Conservation (phyloP, 2,888 invertebrate genomes). For the Drosophila koepferae region DNA sequence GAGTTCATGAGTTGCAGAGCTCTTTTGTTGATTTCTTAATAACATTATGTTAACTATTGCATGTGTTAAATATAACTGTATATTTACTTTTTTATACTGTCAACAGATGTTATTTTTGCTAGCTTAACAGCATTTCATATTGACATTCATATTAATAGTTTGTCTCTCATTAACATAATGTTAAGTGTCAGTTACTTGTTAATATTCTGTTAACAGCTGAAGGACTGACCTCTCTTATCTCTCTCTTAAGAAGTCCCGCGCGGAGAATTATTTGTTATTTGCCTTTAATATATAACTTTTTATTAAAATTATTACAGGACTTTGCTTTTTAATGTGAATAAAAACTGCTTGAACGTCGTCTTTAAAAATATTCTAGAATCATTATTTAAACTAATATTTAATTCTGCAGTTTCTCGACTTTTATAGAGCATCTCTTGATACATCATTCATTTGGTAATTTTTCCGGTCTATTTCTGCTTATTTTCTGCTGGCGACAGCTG, state of each 20-base stretch:
- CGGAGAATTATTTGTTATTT: too few species aligned
- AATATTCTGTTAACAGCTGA: neutral
- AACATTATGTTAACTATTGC: neutral
- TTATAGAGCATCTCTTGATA: constrained; percentile 16
- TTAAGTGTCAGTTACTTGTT: neutral
- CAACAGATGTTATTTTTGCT: neutral
- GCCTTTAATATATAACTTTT: too few species aligned
- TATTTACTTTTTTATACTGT: neutral
- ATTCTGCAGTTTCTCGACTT: neutral
- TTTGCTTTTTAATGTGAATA: too few species aligned
- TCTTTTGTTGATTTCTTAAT: neutral
- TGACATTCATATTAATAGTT: neutral
- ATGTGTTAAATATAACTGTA: neutral
- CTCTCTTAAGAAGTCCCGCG: too few species aligned
- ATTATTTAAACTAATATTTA: neutral
- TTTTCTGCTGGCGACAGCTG: constrained; percentile 51
- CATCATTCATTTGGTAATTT: neutral
- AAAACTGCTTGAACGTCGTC: too few species aligned
- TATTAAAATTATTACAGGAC: too few species aligned
- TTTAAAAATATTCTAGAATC: too few species aligned
- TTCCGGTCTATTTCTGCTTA: neutral
- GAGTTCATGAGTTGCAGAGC: neutral
- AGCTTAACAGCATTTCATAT: neutral
- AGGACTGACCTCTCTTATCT: too few species aligned
- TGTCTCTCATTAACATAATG: neutral